Conservation (phyloP, 2,888 invertebrate genomes). For the Diloba caeruleocephala region DNA sequence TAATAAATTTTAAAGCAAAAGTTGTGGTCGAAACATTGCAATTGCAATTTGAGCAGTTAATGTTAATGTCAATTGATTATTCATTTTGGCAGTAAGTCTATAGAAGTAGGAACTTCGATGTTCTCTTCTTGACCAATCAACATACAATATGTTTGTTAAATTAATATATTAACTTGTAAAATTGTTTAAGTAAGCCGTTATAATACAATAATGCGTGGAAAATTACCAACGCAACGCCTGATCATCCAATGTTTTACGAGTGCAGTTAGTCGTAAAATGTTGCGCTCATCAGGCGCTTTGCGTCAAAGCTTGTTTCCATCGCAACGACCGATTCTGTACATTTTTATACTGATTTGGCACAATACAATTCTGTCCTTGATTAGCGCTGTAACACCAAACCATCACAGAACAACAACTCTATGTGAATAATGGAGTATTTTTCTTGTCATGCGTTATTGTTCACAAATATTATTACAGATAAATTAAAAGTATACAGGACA, state of each 20-base stretch:
- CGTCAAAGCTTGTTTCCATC: constrained; percentile 3
- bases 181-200: neutral
- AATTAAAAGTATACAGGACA: too few species aligned
- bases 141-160: too few species aligned
- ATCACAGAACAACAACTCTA: neutral
- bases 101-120: too few species aligned
- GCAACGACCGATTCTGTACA: neutral
- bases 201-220: neutral
- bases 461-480: too few species aligned
- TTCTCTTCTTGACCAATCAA: too few species aligned
- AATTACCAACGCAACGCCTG: constrained; percentile 15
- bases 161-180: too few species aligned
- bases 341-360: constrained; percentile 17
- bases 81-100: too few species aligned
- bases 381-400: neutral
- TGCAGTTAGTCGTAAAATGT: constrained; percentile 15
- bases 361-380: neutral
- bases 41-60: too few species aligned
- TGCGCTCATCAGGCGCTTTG: constrained; percentile 19
- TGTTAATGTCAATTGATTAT: too few species aligned
- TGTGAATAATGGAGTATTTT: neutral
- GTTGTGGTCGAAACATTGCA: too few species aligned
- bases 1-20: too few species aligned
- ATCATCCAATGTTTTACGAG: constrained; percentile 10
- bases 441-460: too few species aligned